Evolutionary conservation across 35 echinoderm and acorn worm species (phyloP).

Genomic region (Heliocidaris tuberculata): DNA sequence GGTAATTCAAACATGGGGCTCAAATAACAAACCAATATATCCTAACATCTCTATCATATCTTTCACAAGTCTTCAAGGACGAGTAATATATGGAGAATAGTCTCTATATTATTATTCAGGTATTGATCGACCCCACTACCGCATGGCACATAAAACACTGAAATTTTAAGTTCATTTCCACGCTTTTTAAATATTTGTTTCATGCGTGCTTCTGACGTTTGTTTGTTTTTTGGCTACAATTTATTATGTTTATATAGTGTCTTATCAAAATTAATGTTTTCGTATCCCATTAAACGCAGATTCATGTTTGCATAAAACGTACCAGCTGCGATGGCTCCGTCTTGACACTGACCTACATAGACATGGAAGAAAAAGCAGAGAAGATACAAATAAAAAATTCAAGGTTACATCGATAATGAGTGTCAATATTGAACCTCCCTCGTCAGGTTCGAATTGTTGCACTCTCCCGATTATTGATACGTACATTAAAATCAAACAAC

Average conservation of each 20-base stretch:
- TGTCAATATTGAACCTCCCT: neutral
- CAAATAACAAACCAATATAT: neutral
- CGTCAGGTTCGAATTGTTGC: neutral
- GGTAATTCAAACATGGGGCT: neutral
- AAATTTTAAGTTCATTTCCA: neutral
- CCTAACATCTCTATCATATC: neutral
- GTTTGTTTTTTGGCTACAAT: neutral
- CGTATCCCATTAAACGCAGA: neutral
- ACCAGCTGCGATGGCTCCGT: neutral
- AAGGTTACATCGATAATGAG: neutral
- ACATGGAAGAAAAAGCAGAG: neutral
- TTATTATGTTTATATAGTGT: neutral
- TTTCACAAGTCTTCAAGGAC: neutral
- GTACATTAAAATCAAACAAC: neutral
- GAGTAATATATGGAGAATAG: too few relatives aligned
- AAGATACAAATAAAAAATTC: neutral
- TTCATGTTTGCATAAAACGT: neutral
- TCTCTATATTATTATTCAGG: too few relatives aligned
- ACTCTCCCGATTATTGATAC: neutral
- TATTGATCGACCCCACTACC: neutral
- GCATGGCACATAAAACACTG: neutral
- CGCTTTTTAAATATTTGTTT: neutral
- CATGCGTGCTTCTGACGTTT: neutral
- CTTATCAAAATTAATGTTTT: neutral
- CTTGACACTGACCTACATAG: neutral